Evolutionary conservation across 2,888 invertebrate genomes (phyloP).

Genomic region (Orthosia gothica): DNA sequence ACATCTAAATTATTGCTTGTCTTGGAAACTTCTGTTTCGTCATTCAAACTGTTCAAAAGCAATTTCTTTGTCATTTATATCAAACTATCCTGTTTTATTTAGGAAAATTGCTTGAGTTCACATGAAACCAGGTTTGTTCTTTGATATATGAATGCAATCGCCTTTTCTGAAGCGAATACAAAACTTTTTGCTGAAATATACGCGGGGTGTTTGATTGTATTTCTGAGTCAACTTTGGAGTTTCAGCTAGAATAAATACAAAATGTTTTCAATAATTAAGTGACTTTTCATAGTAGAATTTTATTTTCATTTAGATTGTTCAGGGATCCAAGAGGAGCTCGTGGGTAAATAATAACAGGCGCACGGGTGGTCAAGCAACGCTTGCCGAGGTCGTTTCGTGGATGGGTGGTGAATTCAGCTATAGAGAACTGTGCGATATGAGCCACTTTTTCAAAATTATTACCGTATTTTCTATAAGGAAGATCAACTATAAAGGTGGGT

Average conservation of each 20-base stretch:
- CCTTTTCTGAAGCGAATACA: not conserved
- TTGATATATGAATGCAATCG: slow-evolving; percentile 1
- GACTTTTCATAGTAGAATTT: too few relatives aligned
- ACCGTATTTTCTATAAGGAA: too few relatives aligned
- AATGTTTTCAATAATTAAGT: not conserved
- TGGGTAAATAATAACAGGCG: too few relatives aligned
- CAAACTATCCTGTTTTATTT: slow-evolving; percentile 10
- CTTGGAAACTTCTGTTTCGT: slow-evolving; percentile 13
- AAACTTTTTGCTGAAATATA: slow-evolving; percentile 2
- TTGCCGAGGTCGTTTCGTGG: too few relatives aligned
- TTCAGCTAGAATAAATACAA: slow-evolving; percentile 24
- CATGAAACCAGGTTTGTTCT: slow-evolving; percentile 19
- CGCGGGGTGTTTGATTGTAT: slow-evolving; percentile 6
- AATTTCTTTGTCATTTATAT: slow-evolving; percentile 7
- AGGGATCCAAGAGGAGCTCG: too few relatives aligned
- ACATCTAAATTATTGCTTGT: slow-evolving; percentile 23
- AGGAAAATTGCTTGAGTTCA: slow-evolving; percentile 13
- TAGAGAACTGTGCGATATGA: too few relatives aligned
- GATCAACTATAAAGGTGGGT: too few relatives aligned
- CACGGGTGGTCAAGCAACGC: too few relatives aligned
- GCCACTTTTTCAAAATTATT: too few relatives aligned
- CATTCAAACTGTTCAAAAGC: slow-evolving; percentile 13
- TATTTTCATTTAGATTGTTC: not conserved
- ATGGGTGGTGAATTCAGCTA: too few relatives aligned
- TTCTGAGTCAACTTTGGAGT: not conserved